Conservation (phyloP, 2,888 invertebrate genomes). For the Cheilosia urbana region DNA sequence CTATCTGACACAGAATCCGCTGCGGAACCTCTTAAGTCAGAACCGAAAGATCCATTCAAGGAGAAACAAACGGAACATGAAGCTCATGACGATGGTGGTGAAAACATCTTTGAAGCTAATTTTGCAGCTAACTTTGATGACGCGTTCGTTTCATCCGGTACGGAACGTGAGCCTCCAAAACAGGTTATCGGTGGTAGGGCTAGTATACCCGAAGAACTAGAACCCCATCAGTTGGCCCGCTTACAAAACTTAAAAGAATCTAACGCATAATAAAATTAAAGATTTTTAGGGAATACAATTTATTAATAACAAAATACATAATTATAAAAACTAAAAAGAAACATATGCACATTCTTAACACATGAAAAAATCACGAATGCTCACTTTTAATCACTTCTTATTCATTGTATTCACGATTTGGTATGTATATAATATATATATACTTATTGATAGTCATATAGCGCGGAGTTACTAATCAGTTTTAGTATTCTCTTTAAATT, state of each 20-base stretch:
- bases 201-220: conserved; percentile 94
- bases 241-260: conserved; percentile 95
- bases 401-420: conserved; percentile 31
- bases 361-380: conserved; percentile 3
- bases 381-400: conserved; percentile 26
- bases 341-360: conserved; percentile 17
- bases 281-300: background rate
- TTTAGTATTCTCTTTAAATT: background rate
- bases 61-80: conserved; percentile 77
- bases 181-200: conserved; percentile 91
- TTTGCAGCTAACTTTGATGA: conserved; percentile 84
- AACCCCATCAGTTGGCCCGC: conserved; percentile 94
- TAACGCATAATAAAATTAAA: conserved; percentile 88
- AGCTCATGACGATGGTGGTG: conserved; percentile 65
- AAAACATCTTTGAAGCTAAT: conserved; percentile 82
- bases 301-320: background rate
- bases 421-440: conserved; percentile 8
- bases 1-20: conserved; percentile 77
- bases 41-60: conserved; percentile 81
- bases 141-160: conserved; percentile 83
- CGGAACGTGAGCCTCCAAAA: conserved; percentile 85
- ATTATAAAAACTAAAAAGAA: background rate
- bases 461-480: background rate
- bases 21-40: conserved; percentile 78
- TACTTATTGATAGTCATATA: background rate